Evolutionary conservation across 1,140 invertebrate genomes (phyloP).

Genomic region (Aphidius gifuensis): DNA sequence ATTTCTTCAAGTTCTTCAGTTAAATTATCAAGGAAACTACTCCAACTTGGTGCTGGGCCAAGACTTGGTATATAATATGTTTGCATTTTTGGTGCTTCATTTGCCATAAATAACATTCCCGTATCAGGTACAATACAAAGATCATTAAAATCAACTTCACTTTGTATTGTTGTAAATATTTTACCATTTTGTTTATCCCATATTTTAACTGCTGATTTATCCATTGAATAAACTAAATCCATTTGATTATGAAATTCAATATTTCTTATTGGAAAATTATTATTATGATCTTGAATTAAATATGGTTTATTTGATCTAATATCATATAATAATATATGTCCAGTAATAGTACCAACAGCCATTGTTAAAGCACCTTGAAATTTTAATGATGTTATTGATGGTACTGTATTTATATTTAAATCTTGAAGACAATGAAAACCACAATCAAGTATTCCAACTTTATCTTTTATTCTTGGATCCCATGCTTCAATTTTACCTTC

Average conservation of each 20-base stretch:
- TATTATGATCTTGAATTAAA: constrained; percentile 91
- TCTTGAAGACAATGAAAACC: constrained; percentile 70
- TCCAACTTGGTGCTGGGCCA: constrained; percentile 96
- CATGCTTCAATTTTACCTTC: constrained; percentile 93
- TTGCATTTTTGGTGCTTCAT: constrained; percentile 91
- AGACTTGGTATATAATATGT: constrained; percentile 93
- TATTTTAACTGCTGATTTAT: constrained; percentile 87
- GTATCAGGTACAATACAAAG: constrained; percentile 85
- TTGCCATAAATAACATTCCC: constrained; percentile 91
- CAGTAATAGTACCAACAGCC: constrained; percentile 89
- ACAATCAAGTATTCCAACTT: constrained; percentile 82
- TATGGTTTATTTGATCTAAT: constrained; percentile 88
- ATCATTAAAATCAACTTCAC: constrained; percentile 82
- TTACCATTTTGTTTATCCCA: constrained; percentile 92
- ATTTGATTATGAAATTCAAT: constrained; percentile 81
- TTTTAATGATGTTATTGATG: constrained; percentile 76
- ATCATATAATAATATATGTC: constrained; percentile 93
- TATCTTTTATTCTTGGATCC: constrained; percentile 80
- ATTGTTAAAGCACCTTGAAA: constrained; percentile 81
- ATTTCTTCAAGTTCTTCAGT: constrained; percentile 95
- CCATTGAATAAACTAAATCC: constrained; percentile 88
- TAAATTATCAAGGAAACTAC: constrained; percentile 91
- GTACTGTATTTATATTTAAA: constrained; percentile 62
- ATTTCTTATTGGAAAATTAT: constrained; percentile 86
- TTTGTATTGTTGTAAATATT: constrained; percentile 90